These are phyloP conservation scores for Nasonia longicornis DNA, from an alignment of 1,140 invertebrate genomes.

Conservation along the genomic window DNA sequence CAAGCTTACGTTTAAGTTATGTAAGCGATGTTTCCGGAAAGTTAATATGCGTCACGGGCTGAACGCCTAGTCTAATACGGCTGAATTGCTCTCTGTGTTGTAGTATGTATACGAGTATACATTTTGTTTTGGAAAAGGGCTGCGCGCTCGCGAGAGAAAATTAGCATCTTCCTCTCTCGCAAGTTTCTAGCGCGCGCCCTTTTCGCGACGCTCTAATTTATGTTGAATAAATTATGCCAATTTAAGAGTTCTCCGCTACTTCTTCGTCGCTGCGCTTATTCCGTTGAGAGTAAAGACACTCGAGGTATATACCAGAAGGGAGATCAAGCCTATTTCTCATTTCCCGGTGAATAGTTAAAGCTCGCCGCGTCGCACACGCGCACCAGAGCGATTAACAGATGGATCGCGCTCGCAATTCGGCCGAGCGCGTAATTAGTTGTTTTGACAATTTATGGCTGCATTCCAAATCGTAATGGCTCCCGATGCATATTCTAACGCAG, in stretches of 20 bases:
- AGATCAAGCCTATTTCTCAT: not conserved
- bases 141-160: not conserved
- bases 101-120: not conserved
- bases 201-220: not conserved
- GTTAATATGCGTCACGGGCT: conserved; percentile 33
- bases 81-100: not conserved
- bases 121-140: conserved; percentile 25
- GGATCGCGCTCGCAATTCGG: not conserved
- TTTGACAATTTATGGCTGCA: conserved; percentile 28
- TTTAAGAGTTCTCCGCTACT: not conserved
- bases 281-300: not conserved
- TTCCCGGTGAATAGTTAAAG: conserved; percentile 10
- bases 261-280: not conserved
- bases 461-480: not conserved
- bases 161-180: not conserved
- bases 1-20: conserved; percentile 35
- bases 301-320: not conserved
- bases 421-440: conserved; percentile 7
- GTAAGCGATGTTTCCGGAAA: conserved; percentile 41
- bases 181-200: not conserved
- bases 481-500: not conserved
- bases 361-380: not conserved
- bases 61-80: conserved; percentile 25
- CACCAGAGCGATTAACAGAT: conserved; percentile 12
- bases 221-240: conserved; percentile 19